Conservation (phyloP, 2,797 vertebrate genomes). For the Sandelia bainsii region DNA sequence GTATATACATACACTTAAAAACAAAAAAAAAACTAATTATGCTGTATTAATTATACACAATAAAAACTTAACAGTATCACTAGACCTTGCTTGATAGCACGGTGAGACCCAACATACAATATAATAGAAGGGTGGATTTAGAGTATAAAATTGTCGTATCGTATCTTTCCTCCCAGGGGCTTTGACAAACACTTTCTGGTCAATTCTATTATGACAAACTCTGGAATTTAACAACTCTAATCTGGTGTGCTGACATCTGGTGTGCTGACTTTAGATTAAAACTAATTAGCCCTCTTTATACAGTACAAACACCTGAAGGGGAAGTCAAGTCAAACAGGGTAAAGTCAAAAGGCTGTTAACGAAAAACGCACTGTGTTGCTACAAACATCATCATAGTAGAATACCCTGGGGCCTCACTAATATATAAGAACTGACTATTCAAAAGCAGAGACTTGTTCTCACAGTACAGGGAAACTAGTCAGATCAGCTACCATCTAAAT, state of each 20-base stretch:
- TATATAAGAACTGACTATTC: conserved; percentile 40
- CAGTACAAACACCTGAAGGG: conserved; percentile 56
- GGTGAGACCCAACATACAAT: not conserved
- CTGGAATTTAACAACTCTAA: conserved; percentile 61
- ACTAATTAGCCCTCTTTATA: conserved; percentile 61
- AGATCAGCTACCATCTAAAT: conserved; percentile 18
- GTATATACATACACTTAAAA: not conserved
- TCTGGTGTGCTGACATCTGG: conserved; percentile 60
- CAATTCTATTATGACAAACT: conserved; percentile 53
- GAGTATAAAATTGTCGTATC: conserved; percentile 1
- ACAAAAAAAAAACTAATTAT: no score
- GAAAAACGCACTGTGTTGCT: conserved; percentile 45
- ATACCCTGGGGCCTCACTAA: conserved; percentile 6
- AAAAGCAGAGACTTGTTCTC: conserved; percentile 20
- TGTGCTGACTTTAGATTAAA: conserved; percentile 67
- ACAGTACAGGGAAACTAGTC: conserved; percentile 28
- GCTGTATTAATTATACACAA: no score
- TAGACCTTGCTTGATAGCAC: not conserved
- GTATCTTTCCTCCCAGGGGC: conserved; percentile 29
- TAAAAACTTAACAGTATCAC: no score
- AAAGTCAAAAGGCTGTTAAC: conserved; percentile 61
- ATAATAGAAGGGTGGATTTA: not conserved
- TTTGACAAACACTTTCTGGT: conserved; percentile 53
- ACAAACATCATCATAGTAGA: conserved; percentile 37
- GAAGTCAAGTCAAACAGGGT: conserved; percentile 27